Evolutionary conservation across 2,888 invertebrate genomes (phyloP).

Genomic region (Drosophila quinaria): DNA sequence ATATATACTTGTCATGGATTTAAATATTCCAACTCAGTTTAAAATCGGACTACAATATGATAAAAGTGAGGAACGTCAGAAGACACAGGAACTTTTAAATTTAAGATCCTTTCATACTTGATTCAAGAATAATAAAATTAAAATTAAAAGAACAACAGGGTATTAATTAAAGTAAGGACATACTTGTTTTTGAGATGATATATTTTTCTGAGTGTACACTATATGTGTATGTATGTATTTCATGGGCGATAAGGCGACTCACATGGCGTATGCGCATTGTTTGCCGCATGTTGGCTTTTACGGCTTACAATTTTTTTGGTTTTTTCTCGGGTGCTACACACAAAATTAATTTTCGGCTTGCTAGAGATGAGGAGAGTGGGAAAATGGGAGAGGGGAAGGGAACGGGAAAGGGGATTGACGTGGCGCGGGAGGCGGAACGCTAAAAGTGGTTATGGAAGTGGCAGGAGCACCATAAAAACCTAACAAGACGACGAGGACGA

Average conservation of each 20-base stretch:
- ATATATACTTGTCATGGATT: no score
- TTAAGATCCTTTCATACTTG: no score
- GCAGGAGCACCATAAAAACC: conserved; percentile 47
- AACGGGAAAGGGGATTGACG: background rate
- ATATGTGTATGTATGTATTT: conserved; percentile 28
- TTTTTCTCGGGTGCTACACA: conserved; percentile 58
- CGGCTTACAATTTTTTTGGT: conserved; percentile 49
- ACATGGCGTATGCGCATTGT: conserved; percentile 74
- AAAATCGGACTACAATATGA: no score
- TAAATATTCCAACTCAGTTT: no score
- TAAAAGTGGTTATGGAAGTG: conserved; percentile 13
- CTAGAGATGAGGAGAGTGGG: conserved; percentile 14
- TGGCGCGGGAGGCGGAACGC: conserved; percentile 1
- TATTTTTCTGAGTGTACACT: background rate
- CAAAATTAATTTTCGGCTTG: conserved; percentile 69
- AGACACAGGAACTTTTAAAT: no score
- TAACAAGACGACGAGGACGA: conserved; percentile 41
- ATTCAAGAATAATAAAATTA: no score
- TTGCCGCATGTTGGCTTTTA: conserved; percentile 67
- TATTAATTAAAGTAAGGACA: no score
- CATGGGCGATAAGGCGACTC: conserved; percentile 57
- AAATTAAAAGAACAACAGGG: no score
- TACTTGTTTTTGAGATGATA: no score
- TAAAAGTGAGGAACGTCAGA: no score
- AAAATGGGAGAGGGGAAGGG: background rate